Base-by-base conservation (phyloP, 2,888 invertebrate species). In the Malthinus flaveolus region DNA sequence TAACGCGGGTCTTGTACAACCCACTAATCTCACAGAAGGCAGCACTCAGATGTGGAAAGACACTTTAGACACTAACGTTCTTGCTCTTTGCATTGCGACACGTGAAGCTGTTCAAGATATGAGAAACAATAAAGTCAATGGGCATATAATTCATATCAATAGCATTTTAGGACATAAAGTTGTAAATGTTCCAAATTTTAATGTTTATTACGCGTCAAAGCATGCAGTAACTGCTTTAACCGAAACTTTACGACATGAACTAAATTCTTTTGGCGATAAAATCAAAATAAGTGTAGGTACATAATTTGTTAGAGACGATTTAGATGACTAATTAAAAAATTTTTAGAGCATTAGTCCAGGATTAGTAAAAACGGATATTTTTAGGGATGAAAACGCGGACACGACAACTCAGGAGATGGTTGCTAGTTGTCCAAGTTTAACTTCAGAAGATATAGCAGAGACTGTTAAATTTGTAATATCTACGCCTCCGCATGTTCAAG, bases 281-380 rank as follows among this genome's bases (percentile, higher is more conserved):
- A 23, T 23, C 23, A 23, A 23, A 23, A 23, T 23, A 23, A 23
- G 23, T 23, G 23, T 23, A 23, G 5, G 23, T 23, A 23, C 2
- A 3, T 3, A 23, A 23, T 23, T 23, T 23, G 5, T 23, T 23
- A 23, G 23, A 23, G 23, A 23, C 23, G 2, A 3, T 23, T 23
- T 23, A 3, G 2, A 23, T 23, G 23, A 23, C 5, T n/a, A n/a
- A n/a, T n/a, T n/a, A n/a, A 23, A 3, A 23, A 23, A 2, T 5
- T 23, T 67, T 66, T 52, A 72, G 72, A 71, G 70, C 46, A 62
- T 72, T 31, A 71, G 70, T 58, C 72, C 72, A 7, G 71, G 71
- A 10, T 13, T 58, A 3, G 68, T 68, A 9, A 51, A 49, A 11
- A 68, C 71, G 3, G 68, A 69, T 47, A 62, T 69, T 32, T 12